A percentile compares a stretch with the other conserved stretches of the same genome.
Evolutionary conservation across 2,113 vertebrate genomes (phyloP).

Genomic region (Paradisaea rubra): DNA sequence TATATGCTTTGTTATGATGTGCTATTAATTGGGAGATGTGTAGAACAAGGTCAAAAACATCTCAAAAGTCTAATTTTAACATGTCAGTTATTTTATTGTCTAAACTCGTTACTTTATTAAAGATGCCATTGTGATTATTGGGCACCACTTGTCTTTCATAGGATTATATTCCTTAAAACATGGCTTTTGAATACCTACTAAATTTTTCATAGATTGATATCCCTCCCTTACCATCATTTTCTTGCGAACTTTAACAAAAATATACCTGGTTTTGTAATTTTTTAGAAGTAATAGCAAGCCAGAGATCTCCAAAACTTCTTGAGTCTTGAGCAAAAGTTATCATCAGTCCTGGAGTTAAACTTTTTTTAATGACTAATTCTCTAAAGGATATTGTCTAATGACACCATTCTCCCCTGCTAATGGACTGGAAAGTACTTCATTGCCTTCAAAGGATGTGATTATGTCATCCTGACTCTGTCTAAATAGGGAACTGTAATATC

Average conservation of each 20-base stretch:
- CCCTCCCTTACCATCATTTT: background rate
- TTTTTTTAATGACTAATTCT: conserved; percentile 5
- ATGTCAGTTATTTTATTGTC: background rate
- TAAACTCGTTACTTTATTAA: background rate
- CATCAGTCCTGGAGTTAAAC: background rate
- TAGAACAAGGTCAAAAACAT: background rate
- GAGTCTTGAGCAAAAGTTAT: background rate
- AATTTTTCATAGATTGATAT: background rate
- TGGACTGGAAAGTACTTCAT: conserved; percentile 35
- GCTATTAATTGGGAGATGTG: background rate
- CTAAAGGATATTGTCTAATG: background rate
- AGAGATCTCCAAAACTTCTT: background rate
- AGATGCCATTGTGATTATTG: background rate
- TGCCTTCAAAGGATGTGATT: conserved; percentile 14
- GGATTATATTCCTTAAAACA: background rate
- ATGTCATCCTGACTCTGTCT: conserved; percentile 23
- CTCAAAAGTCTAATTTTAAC: background rate
- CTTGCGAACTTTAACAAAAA: background rate
- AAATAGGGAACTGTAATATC: conserved; percentile 12
- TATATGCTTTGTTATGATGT: background rate
- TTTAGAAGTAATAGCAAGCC: background rate
- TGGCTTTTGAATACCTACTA: background rate
- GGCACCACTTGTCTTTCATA: background rate
- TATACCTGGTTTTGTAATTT: background rate
- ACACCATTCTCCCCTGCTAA: conserved; percentile 31